A percentile compares a stretch with the other conserved stretches of the same genome.
Conservation (phyloP, 2,113 vertebrate genomes). For the Furnarius figulus region DNA sequence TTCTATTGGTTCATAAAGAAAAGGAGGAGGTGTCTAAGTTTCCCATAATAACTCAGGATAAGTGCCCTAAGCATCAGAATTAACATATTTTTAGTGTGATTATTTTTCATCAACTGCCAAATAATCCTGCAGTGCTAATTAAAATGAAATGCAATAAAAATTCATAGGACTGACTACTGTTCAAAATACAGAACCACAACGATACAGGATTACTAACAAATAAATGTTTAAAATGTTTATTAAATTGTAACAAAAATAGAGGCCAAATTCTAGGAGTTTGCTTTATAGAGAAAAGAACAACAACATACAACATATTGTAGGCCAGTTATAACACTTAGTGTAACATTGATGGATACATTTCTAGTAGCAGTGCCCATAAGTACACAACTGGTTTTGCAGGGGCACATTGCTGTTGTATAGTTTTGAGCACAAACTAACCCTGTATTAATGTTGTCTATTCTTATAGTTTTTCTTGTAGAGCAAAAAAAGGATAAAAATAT, state of each 20-base stretch:
- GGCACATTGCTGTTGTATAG: rapidly evolving
- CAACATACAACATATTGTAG: not conserved
- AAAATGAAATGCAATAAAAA: not conserved
- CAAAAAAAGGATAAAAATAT: not conserved
- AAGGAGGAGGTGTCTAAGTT: not conserved
- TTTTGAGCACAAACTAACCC: not conserved
- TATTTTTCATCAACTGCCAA: not conserved
- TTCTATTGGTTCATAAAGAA: not conserved
- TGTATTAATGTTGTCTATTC: not conserved
- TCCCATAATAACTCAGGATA: not conserved
- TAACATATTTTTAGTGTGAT: not conserved
- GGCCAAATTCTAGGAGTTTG: not conserved
- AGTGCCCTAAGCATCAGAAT: not conserved
- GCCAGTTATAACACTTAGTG: not conserved
- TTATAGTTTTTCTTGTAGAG: not conserved
- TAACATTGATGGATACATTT: not conserved
- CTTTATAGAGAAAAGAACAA: not conserved
- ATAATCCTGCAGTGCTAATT: not conserved
- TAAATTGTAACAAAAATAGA: not conserved
- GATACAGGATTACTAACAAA: not conserved
- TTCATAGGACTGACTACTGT: not conserved
- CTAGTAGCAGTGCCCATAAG: not conserved
- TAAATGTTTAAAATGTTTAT: not conserved
- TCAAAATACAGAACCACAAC: not conserved
- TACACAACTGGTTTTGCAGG: not conserved